phyloP scores from a whole-genome alignment of 2,888 invertebrate species.

The Incurvaria masculella region DNA sequence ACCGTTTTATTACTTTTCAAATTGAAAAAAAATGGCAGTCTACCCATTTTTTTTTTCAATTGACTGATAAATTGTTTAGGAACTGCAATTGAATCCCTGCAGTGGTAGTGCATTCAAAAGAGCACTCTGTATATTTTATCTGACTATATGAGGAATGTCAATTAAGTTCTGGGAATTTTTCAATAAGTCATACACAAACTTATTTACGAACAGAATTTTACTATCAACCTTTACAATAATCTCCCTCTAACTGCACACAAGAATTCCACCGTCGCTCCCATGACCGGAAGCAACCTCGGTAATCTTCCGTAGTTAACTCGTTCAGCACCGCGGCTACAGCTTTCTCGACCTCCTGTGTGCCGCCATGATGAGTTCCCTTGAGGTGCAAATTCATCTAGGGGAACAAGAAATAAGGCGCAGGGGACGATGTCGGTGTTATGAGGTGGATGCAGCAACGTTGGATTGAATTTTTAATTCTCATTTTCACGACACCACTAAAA shows the following conservation, averaged over 20 bases:
- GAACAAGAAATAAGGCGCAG: constrained; percentile 2
- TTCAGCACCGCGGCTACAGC: constrained; percentile 12
- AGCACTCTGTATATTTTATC: too few species aligned
- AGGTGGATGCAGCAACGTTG: not conserved
- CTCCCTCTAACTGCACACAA: constrained; percentile 4
- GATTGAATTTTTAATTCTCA: not conserved
- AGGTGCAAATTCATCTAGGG: constrained; percentile 1
- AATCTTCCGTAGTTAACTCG: constrained; percentile 11
- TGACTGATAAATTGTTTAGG: too few species aligned
- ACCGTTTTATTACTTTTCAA: too few species aligned
- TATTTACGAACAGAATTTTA: constrained; percentile 1
- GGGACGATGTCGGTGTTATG: not conserved
- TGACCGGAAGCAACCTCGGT: constrained; percentile 11
- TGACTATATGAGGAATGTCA: too few species aligned
- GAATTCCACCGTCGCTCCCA: constrained; percentile 9
- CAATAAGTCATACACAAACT: not conserved
- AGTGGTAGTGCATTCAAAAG: too few species aligned
- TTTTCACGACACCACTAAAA: constrained; percentile 2
- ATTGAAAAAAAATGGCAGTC: too few species aligned
- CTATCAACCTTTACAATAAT: constrained; percentile 5
- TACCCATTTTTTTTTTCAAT: too few species aligned
- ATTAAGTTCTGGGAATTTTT: too few species aligned
- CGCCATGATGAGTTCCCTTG: constrained; percentile 18
- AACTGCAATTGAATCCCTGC: too few species aligned
- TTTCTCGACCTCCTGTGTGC: constrained; percentile 9